Conservation (phyloP, 2,888 invertebrate species). For the Calameuta filiformis region DNA sequence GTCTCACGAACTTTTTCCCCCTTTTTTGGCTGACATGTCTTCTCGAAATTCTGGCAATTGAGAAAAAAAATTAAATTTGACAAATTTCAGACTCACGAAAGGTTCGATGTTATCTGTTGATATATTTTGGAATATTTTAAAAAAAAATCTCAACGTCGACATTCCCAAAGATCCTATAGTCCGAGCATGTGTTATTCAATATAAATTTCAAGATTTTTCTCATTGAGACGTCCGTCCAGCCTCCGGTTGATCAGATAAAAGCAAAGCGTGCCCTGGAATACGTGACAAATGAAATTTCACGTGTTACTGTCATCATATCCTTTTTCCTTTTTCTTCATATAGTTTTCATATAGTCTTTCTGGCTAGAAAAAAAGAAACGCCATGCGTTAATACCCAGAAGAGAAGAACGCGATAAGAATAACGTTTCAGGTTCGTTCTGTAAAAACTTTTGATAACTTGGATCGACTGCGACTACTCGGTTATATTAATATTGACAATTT, state of each 20-base stretch:
- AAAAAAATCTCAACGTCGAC: neutral
- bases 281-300: slow-evolving; percentile 27
- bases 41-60: neutral
- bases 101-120: neutral
- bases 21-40: neutral
- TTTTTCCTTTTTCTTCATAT: slow-evolving; percentile 4
- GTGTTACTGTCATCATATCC: neutral
- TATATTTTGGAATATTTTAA: neutral
- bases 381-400: neutral
- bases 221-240: slow-evolving; percentile 5
- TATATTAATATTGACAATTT: neutral
- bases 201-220: neutral
- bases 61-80: neutral
- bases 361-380: neutral
- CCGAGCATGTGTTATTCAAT: neutral
- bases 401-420: neutral
- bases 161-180: neutral
- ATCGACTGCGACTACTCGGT: neutral
- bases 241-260: slow-evolving; percentile 26
- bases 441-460: neutral
- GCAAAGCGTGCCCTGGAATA: slow-evolving; percentile 34
- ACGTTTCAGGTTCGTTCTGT: neutral
- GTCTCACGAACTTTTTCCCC: neutral
- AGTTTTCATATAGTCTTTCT: neutral
- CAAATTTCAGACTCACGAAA: neutral